phyloP scores from a whole-genome alignment of 2,888 invertebrate genomes.

The Parelbella ahira region DNA sequence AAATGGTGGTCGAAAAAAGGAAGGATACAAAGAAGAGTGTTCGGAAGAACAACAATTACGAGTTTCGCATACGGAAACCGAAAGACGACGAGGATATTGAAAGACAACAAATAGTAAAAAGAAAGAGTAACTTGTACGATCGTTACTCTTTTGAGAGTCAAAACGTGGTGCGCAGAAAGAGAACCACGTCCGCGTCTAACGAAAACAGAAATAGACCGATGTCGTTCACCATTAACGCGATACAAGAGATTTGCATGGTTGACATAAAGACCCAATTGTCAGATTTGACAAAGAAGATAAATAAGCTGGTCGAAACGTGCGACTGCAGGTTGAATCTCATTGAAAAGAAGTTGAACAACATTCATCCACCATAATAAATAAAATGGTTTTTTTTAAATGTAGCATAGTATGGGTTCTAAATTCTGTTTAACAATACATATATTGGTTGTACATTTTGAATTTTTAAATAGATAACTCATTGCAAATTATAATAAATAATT shows the following conservation, averaged over 20 bases:
- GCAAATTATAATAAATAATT: not conserved
- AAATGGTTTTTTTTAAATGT: too few species aligned
- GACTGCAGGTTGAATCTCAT: constrained; percentile 50
- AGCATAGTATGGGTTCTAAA: too few species aligned
- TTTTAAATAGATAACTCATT: too few species aligned
- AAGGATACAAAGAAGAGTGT: constrained; percentile 81
- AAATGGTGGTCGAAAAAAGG: constrained; percentile 84
- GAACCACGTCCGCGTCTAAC: constrained; percentile 50
- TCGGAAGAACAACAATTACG: constrained; percentile 70
- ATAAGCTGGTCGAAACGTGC: constrained; percentile 57
- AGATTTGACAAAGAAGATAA: constrained; percentile 64
- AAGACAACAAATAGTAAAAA: constrained; percentile 56
- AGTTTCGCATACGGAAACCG: constrained; percentile 55
- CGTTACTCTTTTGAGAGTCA: constrained; percentile 66
- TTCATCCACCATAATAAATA: constrained; percentile 46
- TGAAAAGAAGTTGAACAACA: constrained; percentile 53
- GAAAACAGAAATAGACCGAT: constrained; percentile 54
- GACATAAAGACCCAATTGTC: constrained; percentile 66
- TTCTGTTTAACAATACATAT: too few species aligned
- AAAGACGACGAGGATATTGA: constrained; percentile 51
- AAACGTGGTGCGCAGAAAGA: constrained; percentile 61
- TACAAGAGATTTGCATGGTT: constrained; percentile 74
- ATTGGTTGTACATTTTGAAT: constrained; percentile 11
- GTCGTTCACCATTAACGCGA: constrained; percentile 62
- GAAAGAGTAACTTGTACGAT: constrained; percentile 67